Evolutionary conservation across 2,888 invertebrate species (phyloP), one percentile per base, ranked within the genome.

Genomic region (Acronicta aceris): DNA sequence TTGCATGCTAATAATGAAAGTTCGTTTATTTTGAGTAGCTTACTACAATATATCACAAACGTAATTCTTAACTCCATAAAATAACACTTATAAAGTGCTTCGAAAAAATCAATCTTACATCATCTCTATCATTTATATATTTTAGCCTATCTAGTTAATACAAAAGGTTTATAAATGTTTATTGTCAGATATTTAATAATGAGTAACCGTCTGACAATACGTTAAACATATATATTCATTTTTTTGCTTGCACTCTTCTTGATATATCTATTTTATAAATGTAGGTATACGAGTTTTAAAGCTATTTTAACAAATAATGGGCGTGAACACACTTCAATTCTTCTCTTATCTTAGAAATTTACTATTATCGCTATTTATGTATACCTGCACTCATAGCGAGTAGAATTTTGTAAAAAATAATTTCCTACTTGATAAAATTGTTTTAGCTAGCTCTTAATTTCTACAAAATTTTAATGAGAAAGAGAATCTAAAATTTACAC

Each of bases 41-140:
- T 85, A 89, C 70, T 77, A 77, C 75, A 85, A 76, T 88, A 87
- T 89, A 91, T 91, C 90, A 91, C 91, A 91, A 88, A 87, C 78
- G 76, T 85, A 82, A 82, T 72, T 80, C 76, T 84, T 81, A 73
- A 70, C 65, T 54, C 65, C 50, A 67, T 74, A 74, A 38, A 64
- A 64, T 70, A 77, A 74, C 79, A 81, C 76, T 69, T 71, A 62
- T 65, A 65, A 65, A 72, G 74, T 78, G 77, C 33, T 72, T 53
- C 55, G 51, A 21, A 47, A 50, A 47, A 25, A 57, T 55, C 52
- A 59, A 67, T 63, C 40, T 66, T 65, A 68, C 49, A 38, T 36
- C 38, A n/a, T 38, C 38, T 38, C 2, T n/a, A 38, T 7, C n/a
- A n/a, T 55, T 45, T 45, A 58, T 59, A 58, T 60, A 62, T 56